These are phyloP conservation scores for Zaprionus camerounensis DNA, from an alignment of 1,140 invertebrate species.

Conservation along the genomic window DNA sequence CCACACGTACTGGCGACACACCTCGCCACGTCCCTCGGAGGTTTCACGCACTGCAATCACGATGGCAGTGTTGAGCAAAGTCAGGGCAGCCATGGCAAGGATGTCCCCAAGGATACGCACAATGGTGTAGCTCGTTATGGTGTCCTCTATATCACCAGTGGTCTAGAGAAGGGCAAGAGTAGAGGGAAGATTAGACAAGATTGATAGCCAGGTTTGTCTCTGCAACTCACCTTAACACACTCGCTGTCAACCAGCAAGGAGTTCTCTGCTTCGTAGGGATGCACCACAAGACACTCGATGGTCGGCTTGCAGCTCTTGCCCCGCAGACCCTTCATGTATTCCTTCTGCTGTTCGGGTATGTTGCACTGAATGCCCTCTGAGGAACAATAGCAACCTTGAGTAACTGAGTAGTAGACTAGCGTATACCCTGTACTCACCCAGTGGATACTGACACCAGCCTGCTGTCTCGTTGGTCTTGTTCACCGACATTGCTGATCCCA, in stretches of 20 bases:
- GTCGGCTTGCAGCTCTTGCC: constrained; percentile 85
- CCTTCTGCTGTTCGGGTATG: constrained; percentile 84
- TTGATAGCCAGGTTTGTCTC: background rate
- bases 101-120: constrained; percentile 90
- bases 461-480: constrained; percentile 77
- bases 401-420: background rate
- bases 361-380: constrained; percentile 86
- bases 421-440: constrained; percentile 72
- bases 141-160: constrained; percentile 87
- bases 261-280: constrained; percentile 88
- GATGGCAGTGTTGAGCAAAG: constrained; percentile 90
- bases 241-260: constrained; percentile 88
- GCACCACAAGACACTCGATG: constrained; percentile 88
- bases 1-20: constrained; percentile 91
- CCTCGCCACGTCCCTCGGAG: constrained; percentile 90
- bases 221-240: constrained; percentile 85
- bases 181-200: background rate
- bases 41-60: constrained; percentile 92
- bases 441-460: constrained; percentile 86
- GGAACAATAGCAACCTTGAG: constrained; percentile 6
- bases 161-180: constrained; percentile 29
- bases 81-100: constrained; percentile 89
- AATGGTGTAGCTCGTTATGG: constrained; percentile 89
- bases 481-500: constrained; percentile 78
- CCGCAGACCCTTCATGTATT: constrained; percentile 73